These are phyloP conservation scores for Sternarchorhynchus goeldii DNA, from an alignment of 2,797 vertebrate genomes.

Conservation along the genomic window DNA sequence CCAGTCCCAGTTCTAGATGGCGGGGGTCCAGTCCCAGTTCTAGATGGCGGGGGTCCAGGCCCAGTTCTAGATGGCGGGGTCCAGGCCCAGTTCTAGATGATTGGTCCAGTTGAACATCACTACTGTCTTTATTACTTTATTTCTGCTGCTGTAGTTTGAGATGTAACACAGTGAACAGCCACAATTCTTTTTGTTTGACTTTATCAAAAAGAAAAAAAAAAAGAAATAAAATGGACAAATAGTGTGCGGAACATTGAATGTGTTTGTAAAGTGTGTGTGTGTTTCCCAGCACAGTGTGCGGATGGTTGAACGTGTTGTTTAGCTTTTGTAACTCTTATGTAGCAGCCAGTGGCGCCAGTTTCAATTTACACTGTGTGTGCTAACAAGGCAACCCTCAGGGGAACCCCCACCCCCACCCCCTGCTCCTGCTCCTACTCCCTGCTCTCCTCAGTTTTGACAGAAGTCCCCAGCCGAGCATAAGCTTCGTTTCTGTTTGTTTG, in stretches of 20 bases:
- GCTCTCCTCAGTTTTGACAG: conserved; percentile 63
- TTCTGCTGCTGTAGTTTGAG: no score
- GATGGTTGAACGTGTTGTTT: conserved; percentile 63
- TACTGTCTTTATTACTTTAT: no score
- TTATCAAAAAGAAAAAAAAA: no score
- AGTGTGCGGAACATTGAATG: conserved; percentile 15
- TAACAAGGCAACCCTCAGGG: conserved; percentile 60
- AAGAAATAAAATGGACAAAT: no score
- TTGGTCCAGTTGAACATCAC: no score
- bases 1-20: no score
- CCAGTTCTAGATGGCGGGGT: no score
- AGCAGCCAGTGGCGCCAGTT: conserved; percentile 67
- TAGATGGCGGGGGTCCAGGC: no score
- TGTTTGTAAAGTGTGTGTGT: conserved; percentile 56
- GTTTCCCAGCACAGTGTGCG: conserved; percentile 52
- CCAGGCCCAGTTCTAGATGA: no score
- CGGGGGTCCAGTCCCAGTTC: no score
- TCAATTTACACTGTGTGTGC: conserved; percentile 65
- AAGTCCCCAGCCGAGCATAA: conserved; percentile 43
- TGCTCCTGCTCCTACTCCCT: conserved; percentile 55
- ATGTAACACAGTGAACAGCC: no score
- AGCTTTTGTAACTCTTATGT: conserved; percentile 71
- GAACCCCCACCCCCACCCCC: conserved; percentile 31
- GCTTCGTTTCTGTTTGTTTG: conserved; percentile 46
- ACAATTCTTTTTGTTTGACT: no score